A percentile compares a stretch with the other conserved stretches of the same genome.
Evolutionary conservation across 2,113 vertebrate genomes (phyloP).

Genomic region (Semnopithecus entellus): DNA sequence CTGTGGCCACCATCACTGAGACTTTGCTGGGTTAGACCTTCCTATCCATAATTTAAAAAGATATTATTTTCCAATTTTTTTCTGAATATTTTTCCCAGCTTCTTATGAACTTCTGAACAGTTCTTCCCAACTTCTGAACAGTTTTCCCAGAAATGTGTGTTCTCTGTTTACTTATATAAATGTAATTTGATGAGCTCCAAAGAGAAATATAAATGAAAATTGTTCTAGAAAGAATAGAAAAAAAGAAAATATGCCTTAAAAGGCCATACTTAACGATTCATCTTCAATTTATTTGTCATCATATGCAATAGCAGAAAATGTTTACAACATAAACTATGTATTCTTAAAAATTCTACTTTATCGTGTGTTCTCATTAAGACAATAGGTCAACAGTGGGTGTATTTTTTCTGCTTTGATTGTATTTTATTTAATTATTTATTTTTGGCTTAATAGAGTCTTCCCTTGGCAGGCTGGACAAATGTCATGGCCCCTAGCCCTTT

Average conservation of each 20-base stretch:
- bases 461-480: slow-evolving; percentile 74
- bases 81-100: background rate
- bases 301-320: background rate
- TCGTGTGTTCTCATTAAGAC: slow-evolving; percentile 52
- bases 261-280: background rate
- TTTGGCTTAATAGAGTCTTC: slow-evolving; percentile 64
- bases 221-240: background rate
- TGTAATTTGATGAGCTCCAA: background rate
- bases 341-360: slow-evolving; percentile 21
- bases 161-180: background rate
- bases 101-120: no score
- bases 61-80: background rate
- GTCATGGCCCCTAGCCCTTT: slow-evolving; percentile 74
- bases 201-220: slow-evolving; percentile 6
- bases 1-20: no score
- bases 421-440: slow-evolving; percentile 58
- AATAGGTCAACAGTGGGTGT: background rate
- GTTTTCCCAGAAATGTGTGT: background rate
- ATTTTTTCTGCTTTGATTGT: background rate
- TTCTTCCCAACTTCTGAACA: background rate
- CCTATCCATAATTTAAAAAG: background rate
- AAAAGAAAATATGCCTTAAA: background rate
- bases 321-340: background rate
- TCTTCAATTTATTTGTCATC: background rate
- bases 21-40: no score